Base-by-base conservation (phyloP, 2,797 vertebrate species). In the Calcarius lapponicus region DNA sequence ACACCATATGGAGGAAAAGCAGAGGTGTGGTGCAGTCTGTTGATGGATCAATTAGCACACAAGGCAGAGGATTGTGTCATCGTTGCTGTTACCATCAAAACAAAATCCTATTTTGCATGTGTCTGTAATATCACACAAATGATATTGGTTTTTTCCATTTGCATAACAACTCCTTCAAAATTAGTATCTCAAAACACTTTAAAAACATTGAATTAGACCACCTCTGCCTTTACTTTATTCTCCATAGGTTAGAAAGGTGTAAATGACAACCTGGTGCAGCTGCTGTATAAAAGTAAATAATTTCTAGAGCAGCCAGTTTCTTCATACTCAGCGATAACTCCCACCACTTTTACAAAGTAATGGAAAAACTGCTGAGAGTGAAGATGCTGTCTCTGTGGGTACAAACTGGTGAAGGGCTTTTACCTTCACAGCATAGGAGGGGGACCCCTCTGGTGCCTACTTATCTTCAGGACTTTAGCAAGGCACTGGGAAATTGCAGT, bases 361-460 rank as follows among this genome's bases (percentile, higher is more conserved):
- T 38, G 88, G 81, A 70, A 93, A 95, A 96, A 93, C 83, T 91
- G 31, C 83, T 96, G 93, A 96, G 86, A 74, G 85, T 76, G 95
- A 97, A 96, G 96, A 93, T 97, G 90, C 70, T 90, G 67, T 89
- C 88, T 96, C 93, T 96, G 91, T 95, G 95, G 85, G 78, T 88
- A 87, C 90, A 76, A 81, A 86, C 76, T 56, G 75, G 71, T 93
- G 84, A 97, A 94, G 61, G 61, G 86, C 81, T 96, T 96, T 90
- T 57, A 72, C 88, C 57, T 94, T 90, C 2, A 1, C 57, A 92
- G 90, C 13, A 7, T 58, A 90, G 72, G 53, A 90, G 65, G 20
- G 66, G n/a, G 79, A 89, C 75, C 53, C 82, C 69, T 79, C 87
- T 93, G 90, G 88, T 97, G 80, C 71, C 62, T 66, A 40, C 75